Percentiles rank a stretch among this genome's conserved stretches.
Conservation (phyloP, 2,888 invertebrate genomes). For the Melipona bicolor region DNA sequence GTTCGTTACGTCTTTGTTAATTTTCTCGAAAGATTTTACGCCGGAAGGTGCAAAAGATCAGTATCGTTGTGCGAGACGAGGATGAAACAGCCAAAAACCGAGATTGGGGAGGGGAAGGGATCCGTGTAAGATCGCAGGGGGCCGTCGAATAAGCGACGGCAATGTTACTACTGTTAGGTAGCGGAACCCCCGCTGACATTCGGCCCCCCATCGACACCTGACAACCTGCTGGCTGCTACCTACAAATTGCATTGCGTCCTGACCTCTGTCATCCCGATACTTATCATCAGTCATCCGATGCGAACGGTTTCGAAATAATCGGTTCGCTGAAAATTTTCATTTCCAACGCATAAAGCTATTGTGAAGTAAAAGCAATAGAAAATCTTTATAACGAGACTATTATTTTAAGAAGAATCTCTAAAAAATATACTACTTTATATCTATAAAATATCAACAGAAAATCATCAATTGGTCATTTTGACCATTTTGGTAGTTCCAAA, state of each 20-base stretch:
- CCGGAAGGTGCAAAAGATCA: background rate
- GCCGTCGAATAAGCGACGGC: constrained; percentile 69
- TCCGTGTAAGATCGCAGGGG: constrained; percentile 66
- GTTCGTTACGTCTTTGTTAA: background rate
- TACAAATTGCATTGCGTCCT: constrained; percentile 80
- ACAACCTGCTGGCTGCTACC: constrained; percentile 77
- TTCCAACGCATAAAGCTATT: background rate
- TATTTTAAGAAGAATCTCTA: too few species aligned
- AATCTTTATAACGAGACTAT: too few species aligned
- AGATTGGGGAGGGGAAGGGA: constrained; percentile 44
- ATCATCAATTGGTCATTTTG: too few species aligned
- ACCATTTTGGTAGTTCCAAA: too few species aligned
- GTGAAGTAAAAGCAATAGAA: too few species aligned
- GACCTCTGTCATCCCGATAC: constrained; percentile 50
- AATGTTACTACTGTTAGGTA: constrained; percentile 68
- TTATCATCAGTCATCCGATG: constrained; percentile 23
- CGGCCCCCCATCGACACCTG: constrained; percentile 79
- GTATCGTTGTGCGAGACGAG: constrained; percentile 47
- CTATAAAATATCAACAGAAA: too few species aligned
- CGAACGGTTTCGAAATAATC: too few species aligned
- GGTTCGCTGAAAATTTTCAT: too few species aligned
- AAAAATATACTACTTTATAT: background rate
- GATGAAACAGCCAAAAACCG: constrained; percentile 54
- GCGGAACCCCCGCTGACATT: constrained; percentile 78
- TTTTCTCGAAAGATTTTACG: background rate